Base-by-base conservation (phyloP, 1,140 invertebrate genomes). In the Panagrolaimus sp. region DNA sequence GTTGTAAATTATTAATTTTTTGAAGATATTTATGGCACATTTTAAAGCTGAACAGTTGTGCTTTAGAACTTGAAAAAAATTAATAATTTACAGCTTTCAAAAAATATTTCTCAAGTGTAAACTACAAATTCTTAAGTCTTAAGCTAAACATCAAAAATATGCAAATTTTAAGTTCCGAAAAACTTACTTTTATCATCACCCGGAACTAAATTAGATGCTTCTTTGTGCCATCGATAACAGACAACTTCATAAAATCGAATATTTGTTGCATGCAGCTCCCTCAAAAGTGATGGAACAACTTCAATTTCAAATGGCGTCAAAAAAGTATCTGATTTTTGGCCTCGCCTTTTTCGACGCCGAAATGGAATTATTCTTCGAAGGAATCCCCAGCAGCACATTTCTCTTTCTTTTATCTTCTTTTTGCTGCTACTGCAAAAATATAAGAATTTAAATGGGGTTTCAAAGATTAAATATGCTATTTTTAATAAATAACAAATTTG, bases 221-320 rank as follows among this genome's bases (percentile, higher is more conserved):
- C 67, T 43, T 24, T 68, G 10, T 69, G 26, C 70, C 72, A 78
- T 43, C 72, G 63, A 47, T 68, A 77, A 48, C 75, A 71, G 46
- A 81, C 78, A 63, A 72, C 78, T 64, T 81, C 77, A 67, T 66
- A 80, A 48, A 82, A 80, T 58, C 75, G 67, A 1, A 46, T 70
- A 52, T 80, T 71, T 26, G 63, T 63, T 12, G 45, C 65, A n/a
- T 68, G 65, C 10, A 80, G 26, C 12, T 82, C 76, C 67, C 69
- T 77, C 47, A 81, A 66, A 65, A 80, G 73, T 38, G 72, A 28
- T 1, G 78, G 78, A 38, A 80, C 45, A 28, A 79, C 67, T 45
- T 81, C 79, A 14, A 75, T 73, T 68, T 78, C 78, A 58, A 78
- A 78, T 24, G 66, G 32, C 9, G 74, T 79, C 26, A 77, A 47